Percentiles rank a stretch among this genome's conserved stretches.
These are phyloP conservation scores for Hyppa rectilinea DNA, from an alignment of 2,888 invertebrate genomes.

Conservation along the genomic window DNA sequence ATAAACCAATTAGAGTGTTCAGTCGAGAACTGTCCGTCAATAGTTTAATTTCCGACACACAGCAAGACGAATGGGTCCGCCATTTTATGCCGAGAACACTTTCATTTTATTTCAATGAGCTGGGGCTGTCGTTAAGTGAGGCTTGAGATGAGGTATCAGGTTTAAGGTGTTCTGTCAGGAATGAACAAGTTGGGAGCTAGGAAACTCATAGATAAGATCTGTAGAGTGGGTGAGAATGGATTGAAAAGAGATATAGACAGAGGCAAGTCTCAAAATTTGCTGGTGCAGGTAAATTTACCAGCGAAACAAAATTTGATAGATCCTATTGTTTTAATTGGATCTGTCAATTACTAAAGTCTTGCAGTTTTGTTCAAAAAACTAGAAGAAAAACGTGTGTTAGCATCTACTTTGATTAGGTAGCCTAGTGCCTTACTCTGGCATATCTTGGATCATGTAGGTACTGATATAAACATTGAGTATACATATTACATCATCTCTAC, in stretches of 20 bases:
- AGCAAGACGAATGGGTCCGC: slow-evolving; percentile 64
- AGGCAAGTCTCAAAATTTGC: no score
- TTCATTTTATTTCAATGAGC: slow-evolving; percentile 67
- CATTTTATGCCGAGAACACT: slow-evolving; percentile 60
- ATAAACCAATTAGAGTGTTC: slow-evolving; percentile 64
- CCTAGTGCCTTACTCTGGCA: no score
- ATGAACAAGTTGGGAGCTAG: not conserved
- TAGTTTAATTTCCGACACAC: slow-evolving; percentile 69
- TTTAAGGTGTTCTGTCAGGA: slow-evolving; percentile 1
- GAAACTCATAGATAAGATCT: no score
- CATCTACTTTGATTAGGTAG: no score
- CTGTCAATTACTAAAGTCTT: no score
- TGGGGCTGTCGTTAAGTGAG: slow-evolving; percentile 32
- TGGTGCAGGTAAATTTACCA: no score
- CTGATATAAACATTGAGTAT: slow-evolving; percentile 1
- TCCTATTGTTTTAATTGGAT: no score
- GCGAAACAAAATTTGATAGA: no score
- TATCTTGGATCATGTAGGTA: no score
- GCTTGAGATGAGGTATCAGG: slow-evolving; percentile 22
- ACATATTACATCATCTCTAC: not conserved
- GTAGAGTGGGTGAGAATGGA: not conserved
- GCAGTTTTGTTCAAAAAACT: no score
- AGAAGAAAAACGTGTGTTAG: no score
- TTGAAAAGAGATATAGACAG: no score
- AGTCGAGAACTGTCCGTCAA: slow-evolving; percentile 58